Evolutionary conservation across 2,888 invertebrate genomes (phyloP), one percentile per base, ranked within the genome.

Genomic region (Pristionchus fissidentatus): DNA sequence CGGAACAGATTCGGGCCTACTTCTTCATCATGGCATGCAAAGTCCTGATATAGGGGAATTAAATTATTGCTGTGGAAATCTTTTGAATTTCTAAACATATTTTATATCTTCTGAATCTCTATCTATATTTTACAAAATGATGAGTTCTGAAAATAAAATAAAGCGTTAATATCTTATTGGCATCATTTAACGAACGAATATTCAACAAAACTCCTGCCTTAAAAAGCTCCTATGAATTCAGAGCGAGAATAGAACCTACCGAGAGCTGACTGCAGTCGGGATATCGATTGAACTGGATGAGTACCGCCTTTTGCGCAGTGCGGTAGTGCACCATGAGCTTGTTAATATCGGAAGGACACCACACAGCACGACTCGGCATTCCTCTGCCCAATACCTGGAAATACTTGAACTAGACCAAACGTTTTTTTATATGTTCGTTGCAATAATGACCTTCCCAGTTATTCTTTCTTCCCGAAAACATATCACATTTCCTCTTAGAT

Each of bases 271-370:
- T n/a, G 46, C 80, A 81, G 26, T 81, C 52, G 19, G 80, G 80
- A 62, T 46, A 81, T 5, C 13, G 22, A 62, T 62, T 81, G 62
- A 62, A 62, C n/a, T 81, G 62, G 13, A 81, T 35, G 62, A 81
- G 4, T 2, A 43, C 60, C 15, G 62, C 80, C 29, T 46, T 62
- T 15, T 81, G 80, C 5, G 80, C 60, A 10, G n/a, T 10, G 0
- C 46, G 43, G 22, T 62, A 62, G n/a, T 81, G 80, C 15, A 81
- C 26, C 29, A 62, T 38, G 13, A 81, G 15, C 32, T 62, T 81
- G 46, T 81, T 32, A 43, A 81, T 81, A 38, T 81, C 62, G 10
- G 62, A 46, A 0, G 62, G 4, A 38, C 62, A 81, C 80, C 80
- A 81, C 0, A n/a, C 29, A 7, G 46, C 46, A 19, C 41, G 8